Evolutionary conservation across 2,888 invertebrate genomes (phyloP).

Genomic region (Labia minor): DNA sequence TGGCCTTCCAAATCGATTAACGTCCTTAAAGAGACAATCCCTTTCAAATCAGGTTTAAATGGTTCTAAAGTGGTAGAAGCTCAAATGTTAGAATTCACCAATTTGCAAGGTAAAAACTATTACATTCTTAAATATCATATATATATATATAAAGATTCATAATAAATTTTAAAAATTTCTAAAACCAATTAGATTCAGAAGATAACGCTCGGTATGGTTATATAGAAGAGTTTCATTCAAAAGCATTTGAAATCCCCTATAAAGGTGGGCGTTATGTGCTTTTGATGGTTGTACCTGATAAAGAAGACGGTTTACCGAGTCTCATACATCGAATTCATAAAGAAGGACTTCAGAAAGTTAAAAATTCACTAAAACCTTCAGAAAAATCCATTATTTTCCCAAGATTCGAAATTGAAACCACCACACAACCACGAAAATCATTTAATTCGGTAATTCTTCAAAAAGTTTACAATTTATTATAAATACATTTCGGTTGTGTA

Average conservation of each 20-base stretch:
- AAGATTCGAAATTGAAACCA: conserved; percentile 51
- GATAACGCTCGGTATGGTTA: not conserved
- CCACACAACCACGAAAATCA: conserved; percentile 49
- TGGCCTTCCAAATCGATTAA: conserved; percentile 26
- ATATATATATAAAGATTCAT: not conserved
- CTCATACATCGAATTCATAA: conserved; percentile 45
- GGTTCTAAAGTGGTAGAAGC: not conserved
- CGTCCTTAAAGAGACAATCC: conserved; percentile 16
- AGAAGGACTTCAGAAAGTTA: conserved; percentile 39
- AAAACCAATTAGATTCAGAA: not conserved
- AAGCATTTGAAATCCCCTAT: not conserved
- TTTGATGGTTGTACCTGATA: conserved; percentile 45
- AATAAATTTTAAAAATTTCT: not conserved
- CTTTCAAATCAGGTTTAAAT: conserved; percentile 25
- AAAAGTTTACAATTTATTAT: too few relatives aligned
- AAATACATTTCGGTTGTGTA: too few relatives aligned
- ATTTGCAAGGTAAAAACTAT: conserved; percentile 30
- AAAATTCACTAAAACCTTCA: conserved; percentile 38
- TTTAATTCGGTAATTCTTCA: conserved; percentile 41
- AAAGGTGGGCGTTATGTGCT: conserved; percentile 50
- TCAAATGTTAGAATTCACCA: conserved; percentile 19
- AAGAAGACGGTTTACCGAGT: conserved; percentile 45
- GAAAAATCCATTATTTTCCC: conserved; percentile 46
- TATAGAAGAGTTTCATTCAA: not conserved
- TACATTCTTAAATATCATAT: too few relatives aligned